phyloP scores from a whole-genome alignment of 2,888 invertebrate species.

The Diarsia brunnea region DNA sequence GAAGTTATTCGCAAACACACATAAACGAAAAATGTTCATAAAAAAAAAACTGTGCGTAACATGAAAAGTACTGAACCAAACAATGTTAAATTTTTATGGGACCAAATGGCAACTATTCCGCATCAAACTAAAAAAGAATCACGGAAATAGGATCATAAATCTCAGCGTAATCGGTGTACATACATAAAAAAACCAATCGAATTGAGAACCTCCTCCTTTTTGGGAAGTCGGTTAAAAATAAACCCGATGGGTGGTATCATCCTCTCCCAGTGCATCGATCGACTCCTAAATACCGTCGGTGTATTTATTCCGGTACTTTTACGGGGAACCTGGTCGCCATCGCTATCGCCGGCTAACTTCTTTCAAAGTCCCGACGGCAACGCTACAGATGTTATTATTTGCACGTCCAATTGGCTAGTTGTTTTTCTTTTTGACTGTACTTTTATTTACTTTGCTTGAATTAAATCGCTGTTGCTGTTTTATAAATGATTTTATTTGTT shows the following conservation, averaged over 20 bases:
- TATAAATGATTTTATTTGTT: background rate
- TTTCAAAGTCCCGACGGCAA: constrained; percentile 65
- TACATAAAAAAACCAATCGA: no score
- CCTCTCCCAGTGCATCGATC: constrained; percentile 70
- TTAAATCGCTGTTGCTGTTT: constrained; percentile 40
- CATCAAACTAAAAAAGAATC: no score
- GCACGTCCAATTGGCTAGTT: constrained; percentile 75
- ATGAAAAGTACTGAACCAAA: no score
- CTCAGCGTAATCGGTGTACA: no score
- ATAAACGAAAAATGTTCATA: no score
- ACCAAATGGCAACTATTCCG: no score
- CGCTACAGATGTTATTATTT: constrained; percentile 77
- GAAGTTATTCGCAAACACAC: no score
- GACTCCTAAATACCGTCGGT: constrained; percentile 79
- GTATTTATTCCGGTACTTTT: constrained; percentile 87
- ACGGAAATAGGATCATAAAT: no score
- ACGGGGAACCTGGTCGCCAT: constrained; percentile 78
- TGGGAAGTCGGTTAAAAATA: no score
- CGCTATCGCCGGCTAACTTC: constrained; percentile 69
- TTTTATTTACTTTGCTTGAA: constrained; percentile 57
- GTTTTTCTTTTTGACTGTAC: constrained; percentile 71
- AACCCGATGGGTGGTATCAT: constrained; percentile 58
- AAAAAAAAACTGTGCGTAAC: no score
- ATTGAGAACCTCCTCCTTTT: no score
- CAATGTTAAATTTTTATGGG: no score